Base-by-base conservation (phyloP, 2,888 invertebrate species). In the Andrena camellia region DNA sequence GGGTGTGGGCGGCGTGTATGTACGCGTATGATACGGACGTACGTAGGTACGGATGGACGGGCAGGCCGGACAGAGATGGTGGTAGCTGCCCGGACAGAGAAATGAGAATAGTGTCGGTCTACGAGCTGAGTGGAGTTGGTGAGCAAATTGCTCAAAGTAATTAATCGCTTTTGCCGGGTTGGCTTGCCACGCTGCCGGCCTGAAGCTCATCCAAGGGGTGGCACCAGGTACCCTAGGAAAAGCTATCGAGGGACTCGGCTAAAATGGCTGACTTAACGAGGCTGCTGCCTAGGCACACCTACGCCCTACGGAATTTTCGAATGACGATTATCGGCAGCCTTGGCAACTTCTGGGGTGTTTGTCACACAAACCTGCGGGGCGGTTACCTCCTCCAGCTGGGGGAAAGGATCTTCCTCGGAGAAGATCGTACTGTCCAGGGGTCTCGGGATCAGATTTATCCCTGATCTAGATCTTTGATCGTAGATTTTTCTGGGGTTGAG, bases 141-240 rank as follows among this genome's bases (percentile, higher is more conserved):
- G 93, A 93, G 93, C 93, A 93, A 93, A 93, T 93, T 93, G 93
- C 93, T 93, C 93, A 93, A 93, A 93, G 93, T 93, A 93, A 93
- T 93, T 93, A 93, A 93, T 93, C 93, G 93, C 93, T 93, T 93
- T 93, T 93, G 92, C 92, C 91, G 92, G 92, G 92, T 92, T 92
- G 92, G 91, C 91, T 92, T 91, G 92, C 92, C 90, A 91, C 90
- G 92, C 90, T 90, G 92, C 90, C 90, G 91, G 91, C 90, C 42
- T 90, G 91, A 92, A 90, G 91, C 92, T 92, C 92, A 92, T 92
- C 91, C 91, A 90, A 91, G 90, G 91, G 92, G 91, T 91, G 91
- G 91, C 90, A 90, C 89, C 90, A 91, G 92, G 91, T 92, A 91
- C 89, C 90, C 87, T 83, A 87, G 87, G 88, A 88, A 89, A 86